These are phyloP conservation scores for Pyxicephalus adspersus DNA, from an alignment of 2,113 vertebrate genomes.

Conservation along the genomic window DNA sequence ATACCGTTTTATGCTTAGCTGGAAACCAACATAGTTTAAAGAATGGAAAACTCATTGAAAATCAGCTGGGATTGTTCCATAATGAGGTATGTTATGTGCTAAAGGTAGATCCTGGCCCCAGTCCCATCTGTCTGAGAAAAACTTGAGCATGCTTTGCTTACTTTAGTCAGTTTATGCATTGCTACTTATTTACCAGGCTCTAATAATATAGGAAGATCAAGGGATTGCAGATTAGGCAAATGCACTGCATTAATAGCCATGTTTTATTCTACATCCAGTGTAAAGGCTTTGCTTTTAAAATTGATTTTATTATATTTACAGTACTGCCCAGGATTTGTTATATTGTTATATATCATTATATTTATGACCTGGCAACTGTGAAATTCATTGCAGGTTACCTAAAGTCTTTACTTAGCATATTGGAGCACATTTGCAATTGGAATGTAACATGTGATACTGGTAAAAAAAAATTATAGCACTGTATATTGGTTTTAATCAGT, in stretches of 20 bases:
- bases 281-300: not conserved
- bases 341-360: too few relatives aligned
- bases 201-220: not conserved
- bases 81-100: slow-evolving; percentile 3
- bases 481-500: too few relatives aligned
- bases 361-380: too few relatives aligned
- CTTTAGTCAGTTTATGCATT: not conserved
- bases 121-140: not conserved
- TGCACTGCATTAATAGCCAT: not conserved
- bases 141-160: not conserved
- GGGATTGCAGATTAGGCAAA: not conserved
- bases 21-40: not conserved
- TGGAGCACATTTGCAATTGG: too few relatives aligned
- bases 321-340: too few relatives aligned
- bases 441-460: too few relatives aligned
- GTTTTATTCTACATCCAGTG: not conserved
- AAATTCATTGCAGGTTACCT: too few relatives aligned
- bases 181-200: not conserved
- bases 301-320: not conserved
- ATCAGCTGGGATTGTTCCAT: not conserved
- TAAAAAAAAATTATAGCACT: too few relatives aligned
- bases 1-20: not conserved
- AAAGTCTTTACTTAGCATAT: too few relatives aligned
- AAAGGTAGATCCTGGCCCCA: not conserved
- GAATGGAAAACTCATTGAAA: slow-evolving; percentile 17